Evolutionary conservation across 2,113 vertebrate species (phyloP).

Genomic region (Sylvicapra grimmia): DNA sequence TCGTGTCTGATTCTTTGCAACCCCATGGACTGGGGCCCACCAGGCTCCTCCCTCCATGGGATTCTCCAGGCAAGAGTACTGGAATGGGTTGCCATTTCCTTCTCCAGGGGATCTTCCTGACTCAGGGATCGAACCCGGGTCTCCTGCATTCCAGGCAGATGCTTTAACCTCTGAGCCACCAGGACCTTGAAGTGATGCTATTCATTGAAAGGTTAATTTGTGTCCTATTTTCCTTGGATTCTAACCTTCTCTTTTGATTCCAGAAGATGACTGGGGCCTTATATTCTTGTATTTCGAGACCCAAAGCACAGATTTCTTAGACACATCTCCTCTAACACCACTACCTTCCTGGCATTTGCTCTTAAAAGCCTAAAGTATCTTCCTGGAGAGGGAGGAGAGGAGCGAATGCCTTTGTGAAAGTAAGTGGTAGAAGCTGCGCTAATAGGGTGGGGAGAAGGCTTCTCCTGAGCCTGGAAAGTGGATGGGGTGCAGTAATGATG

Average conservation of each 20-base stretch:
- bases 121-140: no score
- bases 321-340: no score
- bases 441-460: not conserved
- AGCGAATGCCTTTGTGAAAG: not conserved
- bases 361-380: not conserved
- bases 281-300: not conserved
- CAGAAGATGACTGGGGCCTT: not conserved
- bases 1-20: no score
- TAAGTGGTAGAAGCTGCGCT: not conserved
- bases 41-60: no score
- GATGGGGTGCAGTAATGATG: not conserved
- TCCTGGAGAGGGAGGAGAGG: not conserved
- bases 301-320: not conserved
- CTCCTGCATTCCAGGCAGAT: no score
- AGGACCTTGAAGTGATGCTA: not conserved
- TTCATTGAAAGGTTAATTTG: not conserved
- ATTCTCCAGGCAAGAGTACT: no score
- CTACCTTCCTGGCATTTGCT: not conserved
- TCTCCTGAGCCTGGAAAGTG: not conserved
- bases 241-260: not conserved
- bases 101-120: no score
- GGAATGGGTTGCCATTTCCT: no score
- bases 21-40: no score
- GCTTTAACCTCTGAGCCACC: no score
- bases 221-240: not conserved